A percentile compares a stretch with the other conserved stretches of the same genome.
These are phyloP conservation scores for Choreutis nemorana DNA, from an alignment of 2,888 invertebrate species.

Conservation along the genomic window DNA sequence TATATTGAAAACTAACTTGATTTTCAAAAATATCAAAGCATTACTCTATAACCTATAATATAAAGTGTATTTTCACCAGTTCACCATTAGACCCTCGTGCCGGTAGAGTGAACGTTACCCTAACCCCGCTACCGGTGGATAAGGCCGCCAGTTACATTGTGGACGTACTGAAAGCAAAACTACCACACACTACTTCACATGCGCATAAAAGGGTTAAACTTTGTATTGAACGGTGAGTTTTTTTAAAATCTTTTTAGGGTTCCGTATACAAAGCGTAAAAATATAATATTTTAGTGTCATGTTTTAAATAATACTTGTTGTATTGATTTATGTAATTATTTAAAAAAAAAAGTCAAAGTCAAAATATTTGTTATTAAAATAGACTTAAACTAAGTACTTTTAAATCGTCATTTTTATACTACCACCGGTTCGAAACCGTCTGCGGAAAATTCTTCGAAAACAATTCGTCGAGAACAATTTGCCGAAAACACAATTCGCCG, in stretches of 20 bases:
- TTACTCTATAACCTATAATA: background rate
- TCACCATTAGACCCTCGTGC: constrained; percentile 77
- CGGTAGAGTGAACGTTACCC: constrained; percentile 77
- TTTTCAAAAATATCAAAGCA: background rate
- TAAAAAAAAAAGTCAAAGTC: too few species aligned
- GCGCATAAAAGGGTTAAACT: constrained; percentile 66
- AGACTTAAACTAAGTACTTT: too few species aligned
- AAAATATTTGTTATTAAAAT: too few species aligned
- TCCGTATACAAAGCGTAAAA: too few species aligned
- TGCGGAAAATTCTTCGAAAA: too few species aligned
- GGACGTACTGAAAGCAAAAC: constrained; percentile 55
- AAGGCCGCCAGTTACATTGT: constrained; percentile 66
- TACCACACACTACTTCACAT: constrained; percentile 50
- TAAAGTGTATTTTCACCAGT: background rate
- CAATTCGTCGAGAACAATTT: too few species aligned
- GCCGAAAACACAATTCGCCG: too few species aligned
- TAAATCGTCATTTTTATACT: too few species aligned
- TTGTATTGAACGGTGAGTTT: constrained; percentile 34
- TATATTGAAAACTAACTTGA: background rate
- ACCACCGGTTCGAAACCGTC: too few species aligned
- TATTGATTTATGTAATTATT: too few species aligned
- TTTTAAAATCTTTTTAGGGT: too few species aligned
- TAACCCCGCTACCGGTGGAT: constrained; percentile 76
- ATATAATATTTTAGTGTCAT: background rate
- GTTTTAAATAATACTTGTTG: background rate